Percentiles rank a stretch among this genome's conserved stretches.
Conservation (phyloP, 1,140 invertebrate genomes). For the Papilio xuthus region DNA sequence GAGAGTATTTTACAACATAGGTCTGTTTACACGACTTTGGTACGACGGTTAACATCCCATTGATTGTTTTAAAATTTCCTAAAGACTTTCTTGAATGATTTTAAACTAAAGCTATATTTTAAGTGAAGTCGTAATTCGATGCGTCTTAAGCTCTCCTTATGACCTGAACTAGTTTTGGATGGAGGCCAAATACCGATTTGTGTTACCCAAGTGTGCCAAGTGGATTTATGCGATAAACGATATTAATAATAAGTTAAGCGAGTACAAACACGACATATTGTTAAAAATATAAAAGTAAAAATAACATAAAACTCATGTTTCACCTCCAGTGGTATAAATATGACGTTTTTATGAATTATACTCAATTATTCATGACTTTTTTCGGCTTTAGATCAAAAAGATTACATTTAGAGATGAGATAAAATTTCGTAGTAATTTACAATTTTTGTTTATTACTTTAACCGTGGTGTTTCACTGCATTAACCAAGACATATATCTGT, state of each 20-base stretch:
- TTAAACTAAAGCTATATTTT: constrained; percentile 29
- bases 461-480: background rate
- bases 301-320: constrained; percentile 1
- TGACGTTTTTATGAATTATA: constrained; percentile 3
- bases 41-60: too few species aligned
- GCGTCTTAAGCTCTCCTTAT: constrained; percentile 29
- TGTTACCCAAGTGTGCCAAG: constrained; percentile 30
- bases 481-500: too few species aligned
- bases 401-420: background rate
- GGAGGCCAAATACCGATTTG: constrained; percentile 28
- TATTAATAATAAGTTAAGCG: constrained; percentile 29
- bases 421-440: background rate
- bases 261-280: constrained; percentile 14
- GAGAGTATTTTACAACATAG: too few species aligned
- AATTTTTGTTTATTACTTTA: background rate
- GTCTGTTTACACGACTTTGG: too few species aligned
- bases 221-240: constrained; percentile 28
- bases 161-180: constrained; percentile 27
- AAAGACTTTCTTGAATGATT: constrained; percentile 24
- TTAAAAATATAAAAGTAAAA: constrained; percentile 9
- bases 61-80: background rate
- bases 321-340: background rate
- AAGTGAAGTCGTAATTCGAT: constrained; percentile 27
- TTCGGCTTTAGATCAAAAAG: background rate
- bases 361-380: background rate